Evolutionary conservation across 2,888 invertebrate species (phyloP), one percentile per base, ranked within the genome.

Genomic region (Tipula lateralis): DNA sequence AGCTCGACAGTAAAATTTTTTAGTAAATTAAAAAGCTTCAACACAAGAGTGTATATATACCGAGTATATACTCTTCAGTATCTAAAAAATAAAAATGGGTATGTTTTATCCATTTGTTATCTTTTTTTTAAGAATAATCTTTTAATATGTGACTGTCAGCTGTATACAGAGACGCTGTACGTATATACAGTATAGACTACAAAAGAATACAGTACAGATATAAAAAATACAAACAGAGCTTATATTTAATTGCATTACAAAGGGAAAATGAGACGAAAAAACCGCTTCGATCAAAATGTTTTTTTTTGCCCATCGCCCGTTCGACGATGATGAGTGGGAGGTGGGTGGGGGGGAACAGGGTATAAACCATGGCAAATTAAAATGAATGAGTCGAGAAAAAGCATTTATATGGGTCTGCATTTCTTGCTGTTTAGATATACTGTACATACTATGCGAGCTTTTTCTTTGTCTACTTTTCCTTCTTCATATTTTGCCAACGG

Each of bases 121-220:
- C 24, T 19, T 66, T 9, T 9, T 66, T 66, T 66, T 66, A 12
- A 66, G 66, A 24, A 66, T 66, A 66, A 66, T 66, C 66, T 66
- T 66, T 24, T 66, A 66, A 66, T 66, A 66, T 66, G 66, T 66
- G 24, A 66, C 66, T 66, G 66, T 66, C 66, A 66, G 66, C 66
- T 66, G 66, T 13, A 66, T 66, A 24, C 66, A 66, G 66, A 66
- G 66, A 66, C 19, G 24, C 24, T 24, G 66, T 24, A 24, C 66
- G n/a, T n/a, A n/a, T n/a, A n/a, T n/a, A n/a, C n/a, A n/a, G n/a
- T n/a, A n/a, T n/a, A n/a, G n/a, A n/a, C n/a, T n/a, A n/a, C n/a
- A n/a, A n/a, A n/a, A n/a, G n/a, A n/a, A n/a, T n/a, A 66, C 66
- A 66, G 24, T 13, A n/a, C 44, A 66, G 9, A n/a, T 9, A 66